Conservation (phyloP, 2,797 vertebrate species). For the Garrulus glandarius region DNA sequence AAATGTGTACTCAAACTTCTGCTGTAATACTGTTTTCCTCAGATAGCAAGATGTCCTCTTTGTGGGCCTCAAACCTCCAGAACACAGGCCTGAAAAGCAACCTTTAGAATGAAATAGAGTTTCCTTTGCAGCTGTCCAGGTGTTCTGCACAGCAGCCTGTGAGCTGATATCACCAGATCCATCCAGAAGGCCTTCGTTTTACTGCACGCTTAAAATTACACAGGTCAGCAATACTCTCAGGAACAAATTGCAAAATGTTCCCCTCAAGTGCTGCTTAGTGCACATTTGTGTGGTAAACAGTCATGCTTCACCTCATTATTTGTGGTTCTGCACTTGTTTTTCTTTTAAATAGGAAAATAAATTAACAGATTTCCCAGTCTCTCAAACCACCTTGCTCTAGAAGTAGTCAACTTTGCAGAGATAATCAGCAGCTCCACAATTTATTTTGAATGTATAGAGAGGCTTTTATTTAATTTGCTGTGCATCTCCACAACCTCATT, state of each 20-base stretch:
- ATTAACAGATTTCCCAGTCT: conserved; percentile 15
- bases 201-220: background rate
- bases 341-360: conserved; percentile 10
- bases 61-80: background rate
- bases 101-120: background rate
- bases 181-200: background rate
- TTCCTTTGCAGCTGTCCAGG: background rate
- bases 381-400: background rate
- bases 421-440: background rate
- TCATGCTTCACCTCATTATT: background rate
- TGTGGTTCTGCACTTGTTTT: conserved; percentile 7
- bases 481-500: background rate
- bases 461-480: background rate
- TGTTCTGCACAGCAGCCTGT: background rate
- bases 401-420: background rate
- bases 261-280: background rate
- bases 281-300: background rate
- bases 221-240: background rate
- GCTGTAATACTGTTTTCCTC: background rate
- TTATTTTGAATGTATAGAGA: background rate
- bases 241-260: background rate
- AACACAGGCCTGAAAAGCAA: background rate
- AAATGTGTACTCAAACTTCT: background rate
- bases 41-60: background rate
- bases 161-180: background rate